Percentiles rank a stretch among this genome's conserved stretches.
phyloP scores from a whole-genome alignment of 2,797 vertebrate genomes.

The Etheostoma nigrum region DNA sequence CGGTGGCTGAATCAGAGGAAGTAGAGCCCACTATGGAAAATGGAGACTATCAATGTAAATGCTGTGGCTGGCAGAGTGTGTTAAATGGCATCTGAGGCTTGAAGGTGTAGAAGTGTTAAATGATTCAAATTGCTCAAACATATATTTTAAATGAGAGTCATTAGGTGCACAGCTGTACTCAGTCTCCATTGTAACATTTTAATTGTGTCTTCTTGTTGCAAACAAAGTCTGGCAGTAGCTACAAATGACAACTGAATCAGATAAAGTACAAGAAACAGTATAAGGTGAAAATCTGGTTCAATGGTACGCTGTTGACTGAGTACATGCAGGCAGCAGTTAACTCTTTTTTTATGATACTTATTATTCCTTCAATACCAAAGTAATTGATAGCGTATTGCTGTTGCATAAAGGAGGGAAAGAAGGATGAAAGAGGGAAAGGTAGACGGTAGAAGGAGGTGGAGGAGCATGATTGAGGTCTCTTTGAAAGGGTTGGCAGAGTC shows the following conservation, averaged over 20 bases:
- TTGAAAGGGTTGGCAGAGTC: conserved; percentile 66
- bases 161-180: conserved; percentile 44
- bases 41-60: conserved; percentile 65
- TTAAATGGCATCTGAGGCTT: conserved; percentile 31
- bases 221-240: conserved; percentile 15
- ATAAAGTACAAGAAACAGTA: conserved; percentile 21
- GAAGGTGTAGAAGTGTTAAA: conserved; percentile 64
- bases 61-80: conserved; percentile 28
- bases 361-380: conserved; percentile 26
- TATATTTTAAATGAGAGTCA: conserved; percentile 55
- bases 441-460: conserved; percentile 46
- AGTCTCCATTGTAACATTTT: conserved; percentile 37
- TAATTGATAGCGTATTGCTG: conserved; percentile 39
- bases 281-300: conserved; percentile 20
- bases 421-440: conserved; percentile 57
- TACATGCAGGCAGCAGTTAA: conserved; percentile 8
- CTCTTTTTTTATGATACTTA: conserved; percentile 29
- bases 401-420: conserved; percentile 19
- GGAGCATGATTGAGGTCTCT: conserved; percentile 46
- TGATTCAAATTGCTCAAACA: conserved; percentile 57
- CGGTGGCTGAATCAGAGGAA: conserved; percentile 54
- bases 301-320: not conserved
- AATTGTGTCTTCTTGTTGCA: conserved; percentile 18
- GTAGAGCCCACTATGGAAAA: conserved; percentile 52
- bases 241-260: conserved; percentile 21